Percentiles rank a stretch among this genome's conserved stretches.
Evolutionary conservation across 2,797 vertebrate genomes (phyloP).

Genomic region (Arrhamphus sclerolepis): DNA sequence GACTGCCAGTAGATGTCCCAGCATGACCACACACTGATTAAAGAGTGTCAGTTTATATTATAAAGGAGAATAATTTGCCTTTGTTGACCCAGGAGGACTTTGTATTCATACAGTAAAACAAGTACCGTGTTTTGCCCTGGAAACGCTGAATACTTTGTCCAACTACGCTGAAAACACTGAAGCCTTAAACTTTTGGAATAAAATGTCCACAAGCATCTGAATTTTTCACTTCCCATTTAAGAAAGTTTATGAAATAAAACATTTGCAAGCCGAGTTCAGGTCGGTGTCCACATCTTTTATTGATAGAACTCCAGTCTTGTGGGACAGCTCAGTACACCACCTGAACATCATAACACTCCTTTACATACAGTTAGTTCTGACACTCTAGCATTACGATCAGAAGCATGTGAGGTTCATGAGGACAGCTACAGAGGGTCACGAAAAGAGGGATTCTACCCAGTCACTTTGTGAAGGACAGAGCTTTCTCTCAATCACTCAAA

Average conservation of each 20-base stretch:
- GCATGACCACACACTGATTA: not conserved
- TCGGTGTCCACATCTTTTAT: slow-evolving; percentile 73
- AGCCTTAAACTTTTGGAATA: too few relatives aligned
- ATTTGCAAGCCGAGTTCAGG: slow-evolving; percentile 2
- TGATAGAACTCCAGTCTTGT: slow-evolving; percentile 69
- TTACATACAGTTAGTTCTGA: slow-evolving; percentile 59
- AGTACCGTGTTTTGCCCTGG: too few relatives aligned
- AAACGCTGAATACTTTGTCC: too few relatives aligned
- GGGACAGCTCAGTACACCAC: slow-evolving; percentile 65
- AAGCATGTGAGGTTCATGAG: slow-evolving; percentile 63
- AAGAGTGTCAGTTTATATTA: too few relatives aligned
- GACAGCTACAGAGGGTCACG: slow-evolving; percentile 44
- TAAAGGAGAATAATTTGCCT: too few relatives aligned
- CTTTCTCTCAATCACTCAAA: slow-evolving; percentile 12
- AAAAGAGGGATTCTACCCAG: slow-evolving; percentile 12
- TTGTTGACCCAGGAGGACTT: too few relatives aligned
- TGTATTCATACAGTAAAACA: too few relatives aligned
- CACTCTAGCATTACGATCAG: slow-evolving; percentile 68
- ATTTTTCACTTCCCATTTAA: not conserved
- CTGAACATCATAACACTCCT: slow-evolving; percentile 48
- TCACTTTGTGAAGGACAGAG: slow-evolving; percentile 19
- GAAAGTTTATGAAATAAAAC: not conserved
- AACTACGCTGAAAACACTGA: too few relatives aligned
- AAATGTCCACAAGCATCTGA: not conserved
- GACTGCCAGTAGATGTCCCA: slow-evolving; percentile 59